phyloP scores from a whole-genome alignment of 2,113 vertebrate genomes.

The Cyanocitta stelleri region DNA sequence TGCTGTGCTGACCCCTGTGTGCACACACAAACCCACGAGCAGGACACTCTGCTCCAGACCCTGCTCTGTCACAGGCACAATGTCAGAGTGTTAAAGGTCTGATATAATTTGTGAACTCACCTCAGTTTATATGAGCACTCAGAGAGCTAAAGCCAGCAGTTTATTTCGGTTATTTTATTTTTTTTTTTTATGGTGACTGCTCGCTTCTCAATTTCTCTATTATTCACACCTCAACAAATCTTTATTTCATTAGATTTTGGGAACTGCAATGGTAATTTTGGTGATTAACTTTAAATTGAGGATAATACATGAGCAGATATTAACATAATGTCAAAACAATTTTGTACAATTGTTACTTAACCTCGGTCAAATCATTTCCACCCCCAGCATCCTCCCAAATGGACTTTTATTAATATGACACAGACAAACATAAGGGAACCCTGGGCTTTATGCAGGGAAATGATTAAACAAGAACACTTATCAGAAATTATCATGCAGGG shows the following conservation, averaged over 20 bases:
- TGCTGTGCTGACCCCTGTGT: not conserved
- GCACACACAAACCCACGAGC: fast-evolving
- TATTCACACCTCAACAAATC: slow-evolving; percentile 69
- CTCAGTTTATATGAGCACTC: not conserved
- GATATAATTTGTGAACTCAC: not conserved
- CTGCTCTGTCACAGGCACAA: fast-evolving
- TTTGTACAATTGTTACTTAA: slow-evolving; percentile 70
- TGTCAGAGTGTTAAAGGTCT: not conserved
- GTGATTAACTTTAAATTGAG: slow-evolving; percentile 74
- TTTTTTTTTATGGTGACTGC: not conserved
- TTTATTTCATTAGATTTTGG: slow-evolving; percentile 67
- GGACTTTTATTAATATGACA: slow-evolving; percentile 56
- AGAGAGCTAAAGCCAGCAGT: not conserved
- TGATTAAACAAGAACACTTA: not conserved
- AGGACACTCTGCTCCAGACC: not conserved
- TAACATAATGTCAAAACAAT: slow-evolving; percentile 76
- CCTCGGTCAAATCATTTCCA: slow-evolving; percentile 50
- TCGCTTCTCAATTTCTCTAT: slow-evolving; percentile 18
- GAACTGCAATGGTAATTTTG: slow-evolving; percentile 62
- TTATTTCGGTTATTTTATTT: not conserved
- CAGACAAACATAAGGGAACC: slow-evolving; percentile 14
- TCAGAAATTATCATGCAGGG: not conserved
- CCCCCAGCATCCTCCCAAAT: not conserved
- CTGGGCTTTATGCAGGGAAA: not conserved
- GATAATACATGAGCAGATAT: slow-evolving; percentile 61